A percentile compares a stretch with the other conserved stretches of the same genome.
These are phyloP conservation scores for Ladona fulva DNA, from an alignment of 1,140 invertebrate genomes.

Conservation along the genomic window DNA sequence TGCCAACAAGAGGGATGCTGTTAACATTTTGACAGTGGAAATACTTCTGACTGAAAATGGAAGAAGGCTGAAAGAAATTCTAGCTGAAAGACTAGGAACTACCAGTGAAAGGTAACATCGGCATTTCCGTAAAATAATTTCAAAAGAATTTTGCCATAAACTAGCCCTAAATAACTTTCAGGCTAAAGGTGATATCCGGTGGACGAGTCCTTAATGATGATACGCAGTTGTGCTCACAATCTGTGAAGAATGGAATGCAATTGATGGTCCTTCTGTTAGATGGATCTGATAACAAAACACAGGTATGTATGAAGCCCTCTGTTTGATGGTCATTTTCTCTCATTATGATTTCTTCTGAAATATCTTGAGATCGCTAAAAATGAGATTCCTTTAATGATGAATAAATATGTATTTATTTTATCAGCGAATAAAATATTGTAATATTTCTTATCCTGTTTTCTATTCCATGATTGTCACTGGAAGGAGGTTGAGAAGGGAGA, in stretches of 20 bases:
- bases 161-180: slow-evolving; percentile 25
- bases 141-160: neutral
- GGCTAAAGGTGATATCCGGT: slow-evolving; percentile 55
- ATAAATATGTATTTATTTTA: too few relatives aligned
- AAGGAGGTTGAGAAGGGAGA: slow-evolving; percentile 34
- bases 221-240: slow-evolving; percentile 42
- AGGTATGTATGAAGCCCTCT: slow-evolving; percentile 26
- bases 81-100: slow-evolving; percentile 45
- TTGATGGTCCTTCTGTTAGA: slow-evolving; percentile 53
- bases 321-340: too few relatives aligned
- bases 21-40: slow-evolving; percentile 37
- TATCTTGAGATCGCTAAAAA: too few relatives aligned
- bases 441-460: slow-evolving; percentile 17
- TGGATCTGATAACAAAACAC: slow-evolving; percentile 33
- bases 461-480: slow-evolving; percentile 23
- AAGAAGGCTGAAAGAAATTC: slow-evolving; percentile 42
- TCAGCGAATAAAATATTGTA: slow-evolving; percentile 30
- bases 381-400: too few relatives aligned
- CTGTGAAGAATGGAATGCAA: slow-evolving; percentile 54
- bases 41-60: slow-evolving; percentile 41
- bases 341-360: too few relatives aligned
- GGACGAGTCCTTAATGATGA: slow-evolving; percentile 53
- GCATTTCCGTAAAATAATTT: neutral
- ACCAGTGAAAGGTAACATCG: slow-evolving; percentile 17
- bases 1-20: slow-evolving; percentile 31